Base-by-base conservation (phyloP, 1,140 invertebrate genomes). In the Carcinoscorpius rotundicauda region DNA sequence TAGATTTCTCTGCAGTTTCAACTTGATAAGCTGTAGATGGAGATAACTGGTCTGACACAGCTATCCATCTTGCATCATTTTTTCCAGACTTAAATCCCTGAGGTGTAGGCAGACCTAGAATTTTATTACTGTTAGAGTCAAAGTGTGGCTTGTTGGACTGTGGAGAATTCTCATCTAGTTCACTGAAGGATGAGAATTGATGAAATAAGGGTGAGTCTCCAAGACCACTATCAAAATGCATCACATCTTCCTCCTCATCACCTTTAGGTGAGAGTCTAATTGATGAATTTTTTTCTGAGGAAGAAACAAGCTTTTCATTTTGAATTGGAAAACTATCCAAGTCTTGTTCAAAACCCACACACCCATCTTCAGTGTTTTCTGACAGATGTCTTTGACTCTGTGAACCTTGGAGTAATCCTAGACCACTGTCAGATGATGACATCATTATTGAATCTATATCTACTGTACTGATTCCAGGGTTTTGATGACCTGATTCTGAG, bases 1-100 rank as follows among this genome's bases (percentile, higher is more conserved):
- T 71, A 11, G 62, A 59, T 53, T 71, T 71, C 50, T 71, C 70
- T 49, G 70, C 68, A 51, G 67, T 70, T 65, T 69, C 64, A 9
- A 70, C 51, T 29, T 29, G 29, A 29, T 2, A 29, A 29, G 29
- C 48, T 57, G n/a, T 29, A 29, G n/a, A 29, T 10, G 48, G 4
- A 11, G 48, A 5, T 57, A 29, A 57, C n/a, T 57, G 4, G 48
- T 11, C n/a, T 10, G 56, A 5, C n/a, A 52, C 11, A 29, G 53
- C 29, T 29, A 56, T 58, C 48, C 10, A 52, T 49, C 48, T 53
- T 56, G 52, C 9, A 62, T 53, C 50, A 49, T 57, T 6, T 8
- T 49, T 48, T 10, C 52, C 52, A 52, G 63, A 48, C 51, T 62
- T 62, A 52, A 62, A 66, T 29, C 64, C 64, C 49, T 58, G 64